Evolutionary conservation across 1,140 invertebrate species (phyloP), one percentile per base, ranked within the genome.

Genomic region (Samia ricini): DNA sequence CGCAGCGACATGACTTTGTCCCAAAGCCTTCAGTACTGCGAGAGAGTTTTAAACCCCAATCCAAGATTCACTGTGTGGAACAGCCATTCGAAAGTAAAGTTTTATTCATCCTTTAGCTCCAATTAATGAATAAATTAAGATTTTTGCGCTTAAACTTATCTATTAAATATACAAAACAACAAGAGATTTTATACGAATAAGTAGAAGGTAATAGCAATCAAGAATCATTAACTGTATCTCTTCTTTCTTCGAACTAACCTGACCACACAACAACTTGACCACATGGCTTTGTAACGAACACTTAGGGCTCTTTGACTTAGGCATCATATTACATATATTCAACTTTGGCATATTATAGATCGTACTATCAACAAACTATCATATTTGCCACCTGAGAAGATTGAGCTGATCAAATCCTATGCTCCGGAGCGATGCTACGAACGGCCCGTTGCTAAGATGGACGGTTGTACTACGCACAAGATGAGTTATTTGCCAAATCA

Each of bases 1-100:
- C 94, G 8, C 93, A 95, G 62, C 94, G 94, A 64, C 93, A 94
- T 69, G 94, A 95, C 86, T 95, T 92, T 74, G 93, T 94, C 8
- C 93, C 94, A 60, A 95, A 95, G 83, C 92, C 91, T 0, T 79
- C 85, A 52, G 83, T 86, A 63, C 79, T 82, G 24, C 84, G 91
- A 0, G 72, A 81, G 5, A 92, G 84, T 65, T 93, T 90, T 55
- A 92, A 92, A 65, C 93, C 93, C 0, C 57, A 81, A 1, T 69
- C 77, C 0, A 91, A 91, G 15, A 93, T 94, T 56, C 88, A 90
- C 63, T 83, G 80, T 29, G 90, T 93, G 0, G 85, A 83, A 18
- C 87, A 90, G 21, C 87, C 90, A 0, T 86, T 93, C 66, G 83
- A 91, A 60, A 85, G 89, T 77, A 78, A 89, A 2, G 1, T 26